Conservation (phyloP, 1,140 invertebrate genomes). For the Drosophila orosa region DNA sequence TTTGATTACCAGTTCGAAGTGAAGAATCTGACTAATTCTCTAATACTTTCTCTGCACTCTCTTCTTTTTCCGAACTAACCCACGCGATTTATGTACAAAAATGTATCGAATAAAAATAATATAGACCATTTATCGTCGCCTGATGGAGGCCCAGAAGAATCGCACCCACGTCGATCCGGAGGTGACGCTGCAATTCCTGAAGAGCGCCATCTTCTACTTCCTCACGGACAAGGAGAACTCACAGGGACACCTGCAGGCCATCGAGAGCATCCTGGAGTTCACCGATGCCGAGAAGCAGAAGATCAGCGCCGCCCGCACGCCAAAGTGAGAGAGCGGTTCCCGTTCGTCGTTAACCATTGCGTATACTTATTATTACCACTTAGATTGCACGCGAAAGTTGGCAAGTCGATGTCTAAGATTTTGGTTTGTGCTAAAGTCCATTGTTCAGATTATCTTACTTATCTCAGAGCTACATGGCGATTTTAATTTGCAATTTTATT, state of each 20-base stretch:
- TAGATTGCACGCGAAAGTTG: constrained; percentile 30
- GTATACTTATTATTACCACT: constrained; percentile 41
- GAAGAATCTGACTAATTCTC: constrained; percentile 37
- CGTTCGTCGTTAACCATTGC: constrained; percentile 24
- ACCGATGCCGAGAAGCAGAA: constrained; percentile 90
- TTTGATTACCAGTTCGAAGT: constrained; percentile 8
- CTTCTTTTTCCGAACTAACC: constrained; percentile 33
- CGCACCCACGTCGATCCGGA: constrained; percentile 91
- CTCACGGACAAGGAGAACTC: constrained; percentile 94
- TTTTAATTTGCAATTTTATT: constrained; percentile 77
- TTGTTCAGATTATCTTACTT: constrained; percentile 60
- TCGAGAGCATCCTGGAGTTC: constrained; percentile 94
- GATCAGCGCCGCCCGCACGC: constrained; percentile 88
- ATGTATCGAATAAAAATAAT: constrained; percentile 9
- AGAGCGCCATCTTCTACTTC: constrained; percentile 95
- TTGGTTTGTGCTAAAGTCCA: constrained; percentile 70
- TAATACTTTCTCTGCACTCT: constrained; percentile 46
- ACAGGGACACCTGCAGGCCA: constrained; percentile 92
- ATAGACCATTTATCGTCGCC: constrained; percentile 92
- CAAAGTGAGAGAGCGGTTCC: constrained; percentile 66
- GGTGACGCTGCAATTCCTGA: constrained; percentile 94
- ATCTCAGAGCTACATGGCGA: constrained; percentile 28
- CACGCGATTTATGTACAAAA: constrained; percentile 18
- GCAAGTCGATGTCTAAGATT: constrained; percentile 72
- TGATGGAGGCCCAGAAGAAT: constrained; percentile 89